Conservation (phyloP, 2,113 vertebrate species). For the Apteryx mantelli region DNA sequence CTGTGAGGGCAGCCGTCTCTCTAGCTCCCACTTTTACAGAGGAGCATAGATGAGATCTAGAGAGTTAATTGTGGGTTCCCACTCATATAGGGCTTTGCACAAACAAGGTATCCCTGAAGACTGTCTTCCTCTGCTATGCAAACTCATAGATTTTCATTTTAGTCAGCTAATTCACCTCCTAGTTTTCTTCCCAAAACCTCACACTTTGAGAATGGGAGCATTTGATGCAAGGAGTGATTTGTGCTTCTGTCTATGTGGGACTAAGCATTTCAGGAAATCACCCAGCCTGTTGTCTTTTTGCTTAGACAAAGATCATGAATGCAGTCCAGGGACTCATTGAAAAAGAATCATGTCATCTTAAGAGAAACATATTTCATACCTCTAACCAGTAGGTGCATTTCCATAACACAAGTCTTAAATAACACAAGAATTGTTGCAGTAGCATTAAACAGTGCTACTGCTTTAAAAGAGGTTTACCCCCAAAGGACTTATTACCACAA, state of each 20-base stretch:
- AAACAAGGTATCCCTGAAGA: background rate
- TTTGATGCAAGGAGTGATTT: background rate
- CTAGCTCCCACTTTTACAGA: background rate
- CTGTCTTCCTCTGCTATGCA: background rate
- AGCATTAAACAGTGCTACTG: constrained; percentile 18
- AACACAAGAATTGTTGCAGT: constrained; percentile 18
- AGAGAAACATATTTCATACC: background rate
- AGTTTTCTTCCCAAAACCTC: background rate
- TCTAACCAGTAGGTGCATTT: constrained; percentile 13
- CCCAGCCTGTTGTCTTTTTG: background rate
- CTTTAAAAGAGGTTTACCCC: constrained; percentile 24
- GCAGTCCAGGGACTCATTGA: background rate
- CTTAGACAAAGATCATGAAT: background rate
- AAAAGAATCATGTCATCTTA: background rate
- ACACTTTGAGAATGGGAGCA: background rate
- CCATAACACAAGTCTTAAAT: constrained; percentile 2
- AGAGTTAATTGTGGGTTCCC: background rate
- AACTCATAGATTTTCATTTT: background rate
- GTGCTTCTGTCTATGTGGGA: background rate
- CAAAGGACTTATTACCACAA: constrained; percentile 33
- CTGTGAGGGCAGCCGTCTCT: background rate
- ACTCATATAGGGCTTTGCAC: background rate
- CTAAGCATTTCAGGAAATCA: background rate
- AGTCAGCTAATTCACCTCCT: background rate
- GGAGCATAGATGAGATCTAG: background rate